Conservation (phyloP, 2,797 vertebrate species). For the Miichthys miiuy region DNA sequence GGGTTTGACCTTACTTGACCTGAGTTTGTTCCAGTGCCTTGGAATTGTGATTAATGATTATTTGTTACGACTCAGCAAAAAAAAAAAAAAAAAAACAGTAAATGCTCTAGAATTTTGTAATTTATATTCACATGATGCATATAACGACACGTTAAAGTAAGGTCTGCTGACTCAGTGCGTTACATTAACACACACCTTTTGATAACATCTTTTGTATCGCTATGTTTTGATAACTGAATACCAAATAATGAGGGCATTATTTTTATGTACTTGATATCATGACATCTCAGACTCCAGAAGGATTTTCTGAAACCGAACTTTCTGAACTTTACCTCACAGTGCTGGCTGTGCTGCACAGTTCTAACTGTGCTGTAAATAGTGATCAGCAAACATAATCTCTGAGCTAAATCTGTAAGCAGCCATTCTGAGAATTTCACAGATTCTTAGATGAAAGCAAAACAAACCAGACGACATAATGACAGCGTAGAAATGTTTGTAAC, state of each 20-base stretch:
- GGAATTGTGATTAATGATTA: not conserved
- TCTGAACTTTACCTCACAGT: not conserved
- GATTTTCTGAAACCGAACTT: not conserved
- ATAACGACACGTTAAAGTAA: not conserved
- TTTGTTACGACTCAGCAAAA: not conserved
- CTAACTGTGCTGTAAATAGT: constrained; percentile 37
- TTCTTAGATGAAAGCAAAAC: constrained; percentile 58
- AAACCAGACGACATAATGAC: constrained; percentile 66
- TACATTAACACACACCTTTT: no score
- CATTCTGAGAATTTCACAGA: constrained; percentile 47
- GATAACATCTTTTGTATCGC: no score
- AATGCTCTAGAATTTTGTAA: not conserved
- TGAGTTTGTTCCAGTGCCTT: not conserved
- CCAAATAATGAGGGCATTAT: not conserved
- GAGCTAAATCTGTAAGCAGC: constrained; percentile 43
- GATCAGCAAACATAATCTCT: constrained; percentile 50
- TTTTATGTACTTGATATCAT: constrained; percentile 3
- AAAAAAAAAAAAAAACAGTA: not conserved
- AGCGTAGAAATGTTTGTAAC: constrained; percentile 63
- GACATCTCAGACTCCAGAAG: not conserved
- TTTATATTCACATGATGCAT: not conserved
- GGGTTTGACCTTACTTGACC: not conserved
- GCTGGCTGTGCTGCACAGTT: constrained; percentile 7
- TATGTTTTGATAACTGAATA: not conserved
- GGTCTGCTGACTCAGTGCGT: no score